Base-by-base conservation (phyloP, 2,888 invertebrate species). In the Chalcosyrphus nemorum region DNA sequence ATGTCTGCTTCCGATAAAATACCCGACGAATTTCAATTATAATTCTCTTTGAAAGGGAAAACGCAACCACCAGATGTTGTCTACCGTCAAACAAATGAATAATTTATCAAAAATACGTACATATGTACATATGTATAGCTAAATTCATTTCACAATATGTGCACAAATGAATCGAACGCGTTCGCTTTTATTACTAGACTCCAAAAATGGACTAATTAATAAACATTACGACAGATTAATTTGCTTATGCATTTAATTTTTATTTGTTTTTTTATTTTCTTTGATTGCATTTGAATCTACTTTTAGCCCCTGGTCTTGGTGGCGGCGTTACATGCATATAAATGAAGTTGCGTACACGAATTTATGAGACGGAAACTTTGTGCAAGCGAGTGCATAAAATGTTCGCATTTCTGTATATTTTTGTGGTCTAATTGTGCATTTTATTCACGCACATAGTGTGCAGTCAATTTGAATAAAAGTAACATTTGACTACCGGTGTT, bases 381-480 rank as follows among this genome's bases (percentile, higher is more conserved):
- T 80, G 74, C 65, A 59, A 41, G 65, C 21, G 15, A 24, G 54
- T 54, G 27, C 65, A 74, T 52, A 17, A 38, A 65, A 19, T 32
- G 15, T 52, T 35, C 29, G 19, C 52, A 41, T 68, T 68, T 47
- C 21, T 35, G n/a, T 27, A 24, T 32, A 43, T 43, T 32, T 68
- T 80, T 80, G 54, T 74, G 74, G 74, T 74, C 68, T 80, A 61
- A 74, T 80, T 80, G 59, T 17, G 59, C 6, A 80, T 80, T 80
- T 47, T 9, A 17, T 38, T 59, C 80, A 80, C 66, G 68, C 57
- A 74, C 21, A 27, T 66, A 27, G n/a, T n/a, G 17, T 32, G 21
- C 57, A 57, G 13, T 17, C n/a, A 38, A 45, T 24, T 24, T 35
- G 35, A 65, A 65, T 38, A 5, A 5, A 17, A 13, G 13, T 47